Conservation (phyloP, 2,113 vertebrate genomes). For the Apaloderma vittatum region DNA sequence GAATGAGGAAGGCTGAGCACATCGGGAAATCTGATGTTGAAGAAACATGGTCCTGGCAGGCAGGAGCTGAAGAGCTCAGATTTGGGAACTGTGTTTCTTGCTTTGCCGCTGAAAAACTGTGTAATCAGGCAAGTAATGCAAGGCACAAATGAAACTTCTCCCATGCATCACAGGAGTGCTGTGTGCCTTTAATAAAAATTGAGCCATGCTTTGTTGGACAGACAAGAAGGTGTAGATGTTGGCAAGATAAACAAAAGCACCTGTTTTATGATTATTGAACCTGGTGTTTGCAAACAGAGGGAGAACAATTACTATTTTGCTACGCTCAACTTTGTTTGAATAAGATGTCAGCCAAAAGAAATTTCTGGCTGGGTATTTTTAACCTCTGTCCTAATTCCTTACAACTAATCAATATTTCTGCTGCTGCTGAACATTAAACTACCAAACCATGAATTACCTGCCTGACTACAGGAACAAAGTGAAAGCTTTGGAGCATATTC, state of each 20-base stretch:
- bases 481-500: neutral
- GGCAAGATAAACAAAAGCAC: neutral
- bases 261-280: neutral
- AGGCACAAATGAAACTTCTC: neutral
- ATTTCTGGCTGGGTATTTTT: neutral
- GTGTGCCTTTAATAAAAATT: neutral
- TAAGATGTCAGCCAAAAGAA: neutral
- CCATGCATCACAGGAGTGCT: neutral
- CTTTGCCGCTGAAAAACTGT: neutral
- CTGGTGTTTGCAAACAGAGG: neutral
- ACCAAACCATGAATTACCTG: neutral
- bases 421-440: neutral
- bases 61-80: neutral
- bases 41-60: neutral
- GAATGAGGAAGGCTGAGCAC: neutral
- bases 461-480: neutral
- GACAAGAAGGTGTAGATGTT: neutral
- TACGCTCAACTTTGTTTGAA: neutral
- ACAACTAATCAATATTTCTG: constrained; percentile 1
- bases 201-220: neutral
- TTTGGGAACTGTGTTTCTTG: neutral
- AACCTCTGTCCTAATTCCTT: neutral
- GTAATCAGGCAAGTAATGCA: neutral
- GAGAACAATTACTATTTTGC: neutral
- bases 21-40: neutral